phyloP scores from a whole-genome alignment of 2,113 vertebrate genomes.

The Crotalus viridis region DNA sequence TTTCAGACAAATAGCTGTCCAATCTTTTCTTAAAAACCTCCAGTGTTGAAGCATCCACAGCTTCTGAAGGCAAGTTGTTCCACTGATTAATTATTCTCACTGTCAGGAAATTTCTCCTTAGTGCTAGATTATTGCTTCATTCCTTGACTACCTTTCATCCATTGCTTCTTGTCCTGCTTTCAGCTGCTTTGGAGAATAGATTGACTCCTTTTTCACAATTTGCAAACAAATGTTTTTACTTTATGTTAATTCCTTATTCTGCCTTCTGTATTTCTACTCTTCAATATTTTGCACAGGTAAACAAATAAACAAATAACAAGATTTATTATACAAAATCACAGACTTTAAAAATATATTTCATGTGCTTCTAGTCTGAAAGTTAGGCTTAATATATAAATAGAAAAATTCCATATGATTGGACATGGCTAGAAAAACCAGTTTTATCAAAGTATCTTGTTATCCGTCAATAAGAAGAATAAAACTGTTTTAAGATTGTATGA shows the following conservation, averaged over 20 bases:
- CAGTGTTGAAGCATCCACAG: not conserved
- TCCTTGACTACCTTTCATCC: not conserved
- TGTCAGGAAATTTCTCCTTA: not conserved
- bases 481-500: not conserved
- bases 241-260: not conserved
- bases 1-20: not conserved
- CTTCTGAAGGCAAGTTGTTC: not conserved
- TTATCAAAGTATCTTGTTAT: not conserved
- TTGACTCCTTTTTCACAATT: not conserved
- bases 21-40: not conserved
- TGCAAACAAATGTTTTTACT: not conserved
- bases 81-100: not conserved
- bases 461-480: not conserved
- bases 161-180: not conserved
- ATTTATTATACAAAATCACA: not conserved
- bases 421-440: not conserved
- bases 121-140: not conserved
- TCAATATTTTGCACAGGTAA: not conserved
- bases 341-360: not conserved
- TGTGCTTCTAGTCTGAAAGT: not conserved
- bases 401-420: not conserved
- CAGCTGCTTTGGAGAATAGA: not conserved
- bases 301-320: not conserved
- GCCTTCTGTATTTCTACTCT: not conserved
- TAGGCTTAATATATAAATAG: not conserved